Conservation (phyloP, 2,113 vertebrate genomes). For the Grammomys surdaster region DNA sequence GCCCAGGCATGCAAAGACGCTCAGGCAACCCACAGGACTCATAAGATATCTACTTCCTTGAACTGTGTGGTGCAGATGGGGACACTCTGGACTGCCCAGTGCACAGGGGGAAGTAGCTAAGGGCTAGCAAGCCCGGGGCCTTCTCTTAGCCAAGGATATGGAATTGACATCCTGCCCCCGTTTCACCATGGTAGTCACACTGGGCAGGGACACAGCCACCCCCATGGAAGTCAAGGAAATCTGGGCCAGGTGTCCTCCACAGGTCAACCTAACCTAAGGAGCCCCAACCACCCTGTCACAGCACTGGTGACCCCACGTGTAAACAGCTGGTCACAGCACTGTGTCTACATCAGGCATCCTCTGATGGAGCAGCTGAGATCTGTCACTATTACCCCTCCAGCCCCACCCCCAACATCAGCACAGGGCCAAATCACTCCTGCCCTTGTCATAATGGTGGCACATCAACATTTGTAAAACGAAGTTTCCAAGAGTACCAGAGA, state of each 20-base stretch:
- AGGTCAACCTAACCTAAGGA: not conserved
- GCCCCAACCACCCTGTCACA: accelerated
- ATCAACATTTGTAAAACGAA: not conserved
- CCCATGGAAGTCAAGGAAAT: not conserved
- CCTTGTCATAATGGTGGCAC: not conserved
- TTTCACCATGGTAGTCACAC: not conserved
- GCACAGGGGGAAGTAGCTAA: not conserved
- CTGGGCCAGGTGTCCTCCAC: not conserved
- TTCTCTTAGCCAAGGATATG: not conserved
- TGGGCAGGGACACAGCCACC: not conserved
- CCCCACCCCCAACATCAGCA: not conserved
- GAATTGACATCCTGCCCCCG: not conserved
- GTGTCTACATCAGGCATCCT: not conserved
- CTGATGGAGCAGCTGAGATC: not conserved
- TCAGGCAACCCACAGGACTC: not conserved
- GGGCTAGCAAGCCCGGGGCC: not conserved
- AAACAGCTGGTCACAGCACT: not conserved
- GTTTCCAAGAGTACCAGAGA: not conserved
- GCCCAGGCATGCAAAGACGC: not conserved
- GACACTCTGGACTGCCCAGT: too few species aligned
- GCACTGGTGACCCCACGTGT: not conserved
- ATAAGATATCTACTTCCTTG: not conserved
- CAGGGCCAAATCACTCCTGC: not conserved
- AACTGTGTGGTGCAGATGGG: not conserved
- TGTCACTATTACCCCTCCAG: not conserved